Conservation (phyloP, 2,888 invertebrate species). For the Rhabditoides inermis region DNA sequence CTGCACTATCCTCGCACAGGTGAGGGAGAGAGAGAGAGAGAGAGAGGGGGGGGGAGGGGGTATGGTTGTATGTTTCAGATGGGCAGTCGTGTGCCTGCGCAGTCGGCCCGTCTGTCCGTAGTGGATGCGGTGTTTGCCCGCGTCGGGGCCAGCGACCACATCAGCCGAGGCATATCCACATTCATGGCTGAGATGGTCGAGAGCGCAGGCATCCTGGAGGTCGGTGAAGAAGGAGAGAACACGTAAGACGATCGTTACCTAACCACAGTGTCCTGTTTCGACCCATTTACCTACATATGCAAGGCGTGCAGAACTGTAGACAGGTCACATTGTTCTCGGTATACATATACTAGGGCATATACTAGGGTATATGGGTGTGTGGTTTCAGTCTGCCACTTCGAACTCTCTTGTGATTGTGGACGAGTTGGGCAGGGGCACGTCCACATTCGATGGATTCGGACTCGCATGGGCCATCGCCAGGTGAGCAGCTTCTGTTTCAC, state of each 20-base stretch:
- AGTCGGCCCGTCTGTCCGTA: neutral
- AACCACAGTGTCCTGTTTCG: too few relatives aligned
- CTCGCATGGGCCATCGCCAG: constrained; percentile 97
- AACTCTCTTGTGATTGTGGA: constrained; percentile 91
- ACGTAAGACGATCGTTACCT: too few relatives aligned
- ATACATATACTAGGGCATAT: neutral
- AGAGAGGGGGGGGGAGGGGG: too few relatives aligned
- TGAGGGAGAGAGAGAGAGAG: constrained; percentile 62
- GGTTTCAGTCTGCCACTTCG: constrained; percentile 72
- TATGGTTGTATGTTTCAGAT: neutral
- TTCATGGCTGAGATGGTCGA: constrained; percentile 89
- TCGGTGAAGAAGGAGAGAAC: constrained; percentile 54
- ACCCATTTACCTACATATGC: too few relatives aligned
- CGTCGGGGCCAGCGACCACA: constrained; percentile 81
- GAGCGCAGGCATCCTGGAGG: constrained; percentile 6
- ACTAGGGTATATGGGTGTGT: neutral
- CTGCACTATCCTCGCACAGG: constrained; percentile 5
- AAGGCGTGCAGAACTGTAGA: too few relatives aligned
- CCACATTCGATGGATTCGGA: constrained; percentile 91
- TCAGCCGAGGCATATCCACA: constrained; percentile 82
- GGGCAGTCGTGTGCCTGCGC: neutral
- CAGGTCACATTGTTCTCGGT: neutral
- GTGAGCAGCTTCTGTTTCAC: constrained; percentile 60
- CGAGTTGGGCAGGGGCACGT: constrained; percentile 85
- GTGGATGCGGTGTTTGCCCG: constrained; percentile 72